Base-by-base conservation (phyloP, 1,140 invertebrate species). In the Theocolax elegans region DNA sequence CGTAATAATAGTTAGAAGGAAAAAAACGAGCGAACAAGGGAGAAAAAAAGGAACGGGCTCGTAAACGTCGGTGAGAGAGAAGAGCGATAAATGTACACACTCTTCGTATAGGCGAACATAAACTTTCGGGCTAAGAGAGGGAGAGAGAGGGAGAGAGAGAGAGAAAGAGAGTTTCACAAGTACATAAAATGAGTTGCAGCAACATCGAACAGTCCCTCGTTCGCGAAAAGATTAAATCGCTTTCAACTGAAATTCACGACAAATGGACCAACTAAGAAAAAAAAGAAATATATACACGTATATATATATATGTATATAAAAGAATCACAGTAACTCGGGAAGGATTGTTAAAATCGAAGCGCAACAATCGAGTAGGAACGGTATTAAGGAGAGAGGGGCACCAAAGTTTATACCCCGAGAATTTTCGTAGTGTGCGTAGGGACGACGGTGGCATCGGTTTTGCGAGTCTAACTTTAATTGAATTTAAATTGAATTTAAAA, bases 401-500 rank as follows among this genome's bases (percentile, higher is more conserved):
- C n/a, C 6, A 53, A 12, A 15, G 13, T 53, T 19, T 42, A 27
- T 42, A 59, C 38, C 0, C 27, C 3, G 3, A 44, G n/a, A 10
- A 44, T 44, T 10, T 44, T 10, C 42, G 21, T 13, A 7, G 2
- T 58, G 31, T 9, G 13, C n/a, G 3, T 23, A 21, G 17, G 15
- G 8, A 3, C 17, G 25, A 29, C 8, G 19, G 3, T 1, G 17
- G 0, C 56, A 10, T 19, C 56, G 15, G 19, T 3, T 4, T 31
- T 29, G 67, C 19, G 58, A 38, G 59, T 63, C 63, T 69, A 80
- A 80, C 73, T 81, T 77, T 81, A 80, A 80, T 80, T 80, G 79
- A 81, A 80, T 80, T 81, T 79, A 78, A 81, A 83, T 82, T 83
- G 77, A 80, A 80, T 81, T 80, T 80, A 77, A 81, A 82, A 81